phyloP scores from a whole-genome alignment of 2,888 invertebrate species.

The Unio delphinus region DNA sequence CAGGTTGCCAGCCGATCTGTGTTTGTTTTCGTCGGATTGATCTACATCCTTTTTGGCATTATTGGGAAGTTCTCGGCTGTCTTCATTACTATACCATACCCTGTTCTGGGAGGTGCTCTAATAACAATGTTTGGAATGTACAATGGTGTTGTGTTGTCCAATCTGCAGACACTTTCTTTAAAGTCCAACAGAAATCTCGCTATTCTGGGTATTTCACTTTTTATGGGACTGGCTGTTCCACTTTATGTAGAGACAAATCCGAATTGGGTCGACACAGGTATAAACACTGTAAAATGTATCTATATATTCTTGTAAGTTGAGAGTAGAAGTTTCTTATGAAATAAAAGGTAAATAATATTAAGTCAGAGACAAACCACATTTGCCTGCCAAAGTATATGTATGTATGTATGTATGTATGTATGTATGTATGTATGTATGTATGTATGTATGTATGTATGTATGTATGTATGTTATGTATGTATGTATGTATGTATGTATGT shows the following conservation, averaged over 20 bases:
- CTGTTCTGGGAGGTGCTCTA: conserved; percentile 70
- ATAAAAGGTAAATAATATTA: too few relatives aligned
- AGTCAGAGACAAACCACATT: too few relatives aligned
- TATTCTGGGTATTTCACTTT: conserved; percentile 88
- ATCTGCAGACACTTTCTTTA: conserved; percentile 68
- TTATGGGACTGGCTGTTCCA: conserved; percentile 80
- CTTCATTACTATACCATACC: conserved; percentile 72
- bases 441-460: neutral
- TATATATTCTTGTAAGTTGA: too few relatives aligned
- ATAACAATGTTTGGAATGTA: conserved; percentile 59
- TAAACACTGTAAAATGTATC: too few relatives aligned
- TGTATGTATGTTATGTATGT: neutral
- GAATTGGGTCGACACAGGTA: conserved; percentile 26
- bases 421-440: neutral
- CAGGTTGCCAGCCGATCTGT: conserved; percentile 71
- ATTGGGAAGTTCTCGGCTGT: conserved; percentile 72
- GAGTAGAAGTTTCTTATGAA: too few relatives aligned
- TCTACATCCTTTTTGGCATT: conserved; percentile 70
- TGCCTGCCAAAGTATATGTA: conserved; percentile 10
- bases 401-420: too few relatives aligned
- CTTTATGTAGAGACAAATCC: conserved; percentile 17
- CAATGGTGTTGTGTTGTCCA: conserved; percentile 50
- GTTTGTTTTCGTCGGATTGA: conserved; percentile 68
- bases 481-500: too few relatives aligned
- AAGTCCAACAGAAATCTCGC: conserved; percentile 86